Base-by-base conservation (phyloP, 2,113 vertebrate species). In the Rhynchomys soricoides region DNA sequence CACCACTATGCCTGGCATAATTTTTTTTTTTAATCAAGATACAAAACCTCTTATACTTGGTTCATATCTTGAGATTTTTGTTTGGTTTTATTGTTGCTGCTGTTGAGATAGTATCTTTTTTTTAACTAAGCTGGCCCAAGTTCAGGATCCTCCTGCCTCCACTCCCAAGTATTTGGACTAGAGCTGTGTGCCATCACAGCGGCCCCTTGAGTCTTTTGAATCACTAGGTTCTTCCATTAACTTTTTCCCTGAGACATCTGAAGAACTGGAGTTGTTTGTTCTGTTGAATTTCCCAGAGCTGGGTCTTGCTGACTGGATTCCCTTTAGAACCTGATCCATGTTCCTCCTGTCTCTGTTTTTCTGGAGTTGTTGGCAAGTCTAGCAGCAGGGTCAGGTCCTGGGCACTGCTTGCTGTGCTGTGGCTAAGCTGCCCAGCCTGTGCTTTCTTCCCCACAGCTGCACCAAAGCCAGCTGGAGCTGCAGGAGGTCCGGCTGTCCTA, bases 401-500 rank as follows among this genome's bases (percentile, higher is more conserved):
- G 52, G 16, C 66, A 17, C 40, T 34, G n/a, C 52, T 22, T 57
- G 48, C 78, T 21, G 26, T 8, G 89, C 16, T 50, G 57, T 6
- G 9, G 74, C 22, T 9, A 2, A 74, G 31, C 86, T 52, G 93
- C 57, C 75, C 19, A 1, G 59, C 52, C 0, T 89, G n/a, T 90
- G 37, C 40, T 94, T 12, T 95, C 79, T 90, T 48, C 91, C 86
- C 78, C 95, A 77, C 98, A 99, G 99, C 98, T 99, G 93, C 99
- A 99, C 70, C 99, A 99, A 97, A 99, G 98, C 98, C 99, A 99
- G 91, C 89, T 99, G 97, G 99, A 99, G 98, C 99, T 99, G 40
- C 99, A 99, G 97, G 99, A 99, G 96, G 99, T 99, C 26, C 98
- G 99, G 29, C 94, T 99, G 87, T 99, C 99, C 92, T 99, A 98